phyloP scores from a whole-genome alignment of 1,140 invertebrate genomes.

The Ericerus pela region DNA sequence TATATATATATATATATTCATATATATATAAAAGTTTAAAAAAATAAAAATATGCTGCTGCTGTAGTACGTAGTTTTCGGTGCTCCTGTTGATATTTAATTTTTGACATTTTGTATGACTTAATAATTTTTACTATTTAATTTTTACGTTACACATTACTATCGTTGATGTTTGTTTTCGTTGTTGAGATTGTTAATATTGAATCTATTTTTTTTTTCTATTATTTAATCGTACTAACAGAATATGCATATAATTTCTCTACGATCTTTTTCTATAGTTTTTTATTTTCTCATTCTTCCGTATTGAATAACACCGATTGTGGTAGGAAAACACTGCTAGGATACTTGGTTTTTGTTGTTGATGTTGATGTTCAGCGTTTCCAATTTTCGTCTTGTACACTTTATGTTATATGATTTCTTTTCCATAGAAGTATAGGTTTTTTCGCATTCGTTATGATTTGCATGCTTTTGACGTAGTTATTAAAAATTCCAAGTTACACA shows the following conservation, averaged over 20 bases:
- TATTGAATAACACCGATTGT: constrained; percentile 6
- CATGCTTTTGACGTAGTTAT: constrained; percentile 8
- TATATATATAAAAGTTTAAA: no score
- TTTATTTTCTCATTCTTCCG: neutral
- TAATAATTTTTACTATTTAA: constrained; percentile 9
- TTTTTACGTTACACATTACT: constrained; percentile 1
- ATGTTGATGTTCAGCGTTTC: no score
- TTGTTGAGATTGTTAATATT: constrained; percentile 8
- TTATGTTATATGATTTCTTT: neutral
- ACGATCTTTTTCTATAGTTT: neutral
- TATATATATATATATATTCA: no score
- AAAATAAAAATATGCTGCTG: constrained; percentile 6
- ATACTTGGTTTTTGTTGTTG: neutral
- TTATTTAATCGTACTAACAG: constrained; percentile 7
- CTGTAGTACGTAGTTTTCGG: constrained; percentile 9
- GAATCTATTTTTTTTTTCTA: constrained; percentile 4
- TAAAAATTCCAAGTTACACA: neutral
- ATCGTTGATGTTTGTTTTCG: constrained; percentile 9
- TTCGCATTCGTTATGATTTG: constrained; percentile 11
- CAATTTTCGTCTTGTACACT: constrained; percentile 2
- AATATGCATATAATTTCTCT: constrained; percentile 1
- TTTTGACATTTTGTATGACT: constrained; percentile 10
- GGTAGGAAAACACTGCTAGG: constrained; percentile 1
- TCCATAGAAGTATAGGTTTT: neutral
- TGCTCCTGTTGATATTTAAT: constrained; percentile 11